A percentile compares a stretch with the other conserved stretches of the same genome.
Conservation (phyloP, 2,888 invertebrate species). For the Trichopria drosophilae region DNA sequence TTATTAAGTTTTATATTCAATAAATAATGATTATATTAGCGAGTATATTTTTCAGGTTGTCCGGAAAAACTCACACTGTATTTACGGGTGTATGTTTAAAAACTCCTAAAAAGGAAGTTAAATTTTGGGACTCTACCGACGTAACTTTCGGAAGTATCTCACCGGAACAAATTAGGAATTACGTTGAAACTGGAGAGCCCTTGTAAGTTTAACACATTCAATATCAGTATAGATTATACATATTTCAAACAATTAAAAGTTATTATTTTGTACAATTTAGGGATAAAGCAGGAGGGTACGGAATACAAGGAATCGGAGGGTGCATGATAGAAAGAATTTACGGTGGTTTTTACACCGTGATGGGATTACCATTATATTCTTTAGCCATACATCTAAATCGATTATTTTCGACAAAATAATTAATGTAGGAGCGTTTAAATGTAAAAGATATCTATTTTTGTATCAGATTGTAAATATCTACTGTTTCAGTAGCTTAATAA, state of each 20-base stretch:
- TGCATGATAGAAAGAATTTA: constrained; percentile 79
- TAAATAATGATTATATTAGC: too few relatives aligned
- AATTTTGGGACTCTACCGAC: constrained; percentile 80
- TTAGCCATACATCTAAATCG: constrained; percentile 47
- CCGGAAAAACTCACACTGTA: constrained; percentile 77
- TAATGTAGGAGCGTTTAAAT: too few relatives aligned
- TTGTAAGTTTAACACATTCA: constrained; percentile 63
- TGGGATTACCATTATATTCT: constrained; percentile 79
- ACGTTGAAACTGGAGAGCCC: constrained; percentile 87
- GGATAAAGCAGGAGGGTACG: constrained; percentile 91
- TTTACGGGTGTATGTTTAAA: constrained; percentile 86
- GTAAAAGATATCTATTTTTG: too few relatives aligned
- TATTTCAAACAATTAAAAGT: not conserved
- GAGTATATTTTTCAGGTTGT: constrained; percentile 64
- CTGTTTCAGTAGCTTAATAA: too few relatives aligned
- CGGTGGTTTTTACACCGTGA: constrained; percentile 87
- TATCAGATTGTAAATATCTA: too few relatives aligned
- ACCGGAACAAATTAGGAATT: constrained; percentile 75
- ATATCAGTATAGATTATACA: not conserved
- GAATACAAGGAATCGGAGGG: constrained; percentile 82
- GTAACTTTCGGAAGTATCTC: constrained; percentile 80
- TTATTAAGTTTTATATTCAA: too few relatives aligned
- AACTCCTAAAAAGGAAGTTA: constrained; percentile 63
- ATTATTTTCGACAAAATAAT: too few relatives aligned
- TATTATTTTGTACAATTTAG: constrained; percentile 63